Base-by-base conservation (phyloP, 1,140 invertebrate species). In the Meteorus sp. region DNA sequence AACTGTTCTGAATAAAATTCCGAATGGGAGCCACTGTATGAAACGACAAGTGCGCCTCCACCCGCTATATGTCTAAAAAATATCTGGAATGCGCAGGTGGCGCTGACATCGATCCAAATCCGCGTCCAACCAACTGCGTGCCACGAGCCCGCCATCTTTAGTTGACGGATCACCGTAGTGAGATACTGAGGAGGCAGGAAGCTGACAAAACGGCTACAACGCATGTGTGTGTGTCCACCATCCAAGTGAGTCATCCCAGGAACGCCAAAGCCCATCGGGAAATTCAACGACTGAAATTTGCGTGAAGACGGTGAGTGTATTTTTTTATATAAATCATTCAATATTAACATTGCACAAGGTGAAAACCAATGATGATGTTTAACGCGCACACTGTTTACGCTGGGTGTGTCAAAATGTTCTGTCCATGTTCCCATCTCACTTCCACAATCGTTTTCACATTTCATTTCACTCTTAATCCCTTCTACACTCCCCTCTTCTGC, bases 351-450 rank as follows among this genome's bases (percentile, higher is more conserved):
- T 25, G 35, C n/a, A n/a, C n/a, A n/a, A n/a, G n/a, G n/a, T n/a
- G n/a, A n/a, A n/a, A n/a, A n/a, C n/a, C n/a, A n/a, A n/a, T n/a
- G n/a, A n/a, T n/a, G n/a, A n/a, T n/a, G n/a, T n/a, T n/a, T n/a
- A n/a, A n/a, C n/a, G n/a, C 35, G 35, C 35, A 29, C 13, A 25
- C 62, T 71, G 69, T 72, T 71, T 72, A 72, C 65, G 61, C 60
- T 68, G 69, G 69, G 69, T 72, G 70, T 71, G 68, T 72, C 69
- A 69, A 72, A 68, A 63, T 64, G 63, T 27, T 27, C 50, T 48
- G 33, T 57, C 55, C 48, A 37, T 48, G 23, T 54, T 15, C 8
- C 13, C 27, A 43, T 35, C 39, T 58, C 47, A 23, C 17, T 48
- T 33, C 33, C 47, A 54, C 25, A 51, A 52, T 47, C 31, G 19